Base-by-base conservation (phyloP, 2,888 invertebrate genomes). In the Macroteleia sp. region DNA sequence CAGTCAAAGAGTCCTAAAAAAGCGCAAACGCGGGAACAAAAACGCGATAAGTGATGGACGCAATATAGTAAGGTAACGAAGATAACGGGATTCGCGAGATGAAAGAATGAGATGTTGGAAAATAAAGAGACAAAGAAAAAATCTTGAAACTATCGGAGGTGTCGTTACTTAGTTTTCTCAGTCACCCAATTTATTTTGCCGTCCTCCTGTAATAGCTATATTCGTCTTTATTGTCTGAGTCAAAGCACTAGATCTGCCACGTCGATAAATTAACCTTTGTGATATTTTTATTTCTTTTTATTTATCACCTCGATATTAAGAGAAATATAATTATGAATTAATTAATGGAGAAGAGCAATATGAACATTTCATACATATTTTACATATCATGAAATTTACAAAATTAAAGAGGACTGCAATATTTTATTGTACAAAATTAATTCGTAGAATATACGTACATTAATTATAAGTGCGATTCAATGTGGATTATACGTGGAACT, bases 131-230 rank as follows among this genome's bases (percentile, higher is more conserved):
- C 41, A 57, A 66, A 66, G 50, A 77, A 67, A 67, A 67, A 67
- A 41, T 73, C 71, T 77, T 70, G 66, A 50, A 66, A 77, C 66
- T 77, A 67, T 73, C 76, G 77, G 73, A n/a, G n/a, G 62, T 64
- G 74, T 76, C 73, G 81, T 83, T 85, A 85, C 82, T 85, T 75
- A 74, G 82, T 84, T 84, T 80, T 81, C 83, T 79, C 82, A 79
- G 73, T 81, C 82, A 57, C 71, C 74, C 80, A 80, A 86, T 86
- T 82, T 82, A 80, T 83, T 84, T 77, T 74, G 59, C 64, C 57
- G 32, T 56, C 41, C 42, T 69, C 16, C 36, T 54, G 61, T 34
- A 50, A 39, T 25, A 28, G 17, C 44, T 76, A 56, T 73, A 59
- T 8, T 14, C 25, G 36, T 57, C 44, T 59, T 34, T 61, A 50